Evolutionary conservation across 1,140 invertebrate species (phyloP).

Genomic region (Ridgeia piscesae): DNA sequence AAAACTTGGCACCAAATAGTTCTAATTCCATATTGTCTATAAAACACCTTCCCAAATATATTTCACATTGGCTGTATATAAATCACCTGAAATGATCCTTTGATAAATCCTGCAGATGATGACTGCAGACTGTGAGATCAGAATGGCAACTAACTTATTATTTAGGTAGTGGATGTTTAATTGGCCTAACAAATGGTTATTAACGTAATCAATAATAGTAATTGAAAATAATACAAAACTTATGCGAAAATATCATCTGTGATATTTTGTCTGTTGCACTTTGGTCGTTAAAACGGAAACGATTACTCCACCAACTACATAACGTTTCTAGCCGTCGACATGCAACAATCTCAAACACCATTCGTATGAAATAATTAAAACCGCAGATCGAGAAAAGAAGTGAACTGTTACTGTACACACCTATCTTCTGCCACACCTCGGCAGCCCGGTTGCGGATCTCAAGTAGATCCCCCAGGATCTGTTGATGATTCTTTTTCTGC

Average conservation of each 20-base stretch:
- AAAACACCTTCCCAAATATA: not conserved
- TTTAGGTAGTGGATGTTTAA: not conserved
- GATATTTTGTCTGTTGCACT: no score
- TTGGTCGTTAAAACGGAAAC: no score
- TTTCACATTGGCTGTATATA: not conserved
- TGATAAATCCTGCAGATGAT: no score
- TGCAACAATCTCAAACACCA: not conserved
- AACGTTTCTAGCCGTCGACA: not conserved
- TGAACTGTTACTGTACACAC: conserved; percentile 34
- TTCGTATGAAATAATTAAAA: not conserved
- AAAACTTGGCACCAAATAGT: not conserved
- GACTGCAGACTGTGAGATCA: not conserved
- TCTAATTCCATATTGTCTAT: not conserved
- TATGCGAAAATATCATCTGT: no score
- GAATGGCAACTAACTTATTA: not conserved
- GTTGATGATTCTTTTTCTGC: conserved; percentile 61
- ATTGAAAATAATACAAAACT: no score
- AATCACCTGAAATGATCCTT: no score
- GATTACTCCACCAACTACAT: no score
- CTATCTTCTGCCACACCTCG: conserved; percentile 64
- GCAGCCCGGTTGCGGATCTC: conserved; percentile 63
- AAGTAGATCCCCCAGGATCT: conserved; percentile 64
- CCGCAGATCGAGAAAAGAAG: not conserved
- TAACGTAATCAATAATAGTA: no score
- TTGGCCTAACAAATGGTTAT: no score